These are phyloP conservation scores for Heteromurus nitidus DNA, from an alignment of 2,888 invertebrate species.

Conservation along the genomic window DNA sequence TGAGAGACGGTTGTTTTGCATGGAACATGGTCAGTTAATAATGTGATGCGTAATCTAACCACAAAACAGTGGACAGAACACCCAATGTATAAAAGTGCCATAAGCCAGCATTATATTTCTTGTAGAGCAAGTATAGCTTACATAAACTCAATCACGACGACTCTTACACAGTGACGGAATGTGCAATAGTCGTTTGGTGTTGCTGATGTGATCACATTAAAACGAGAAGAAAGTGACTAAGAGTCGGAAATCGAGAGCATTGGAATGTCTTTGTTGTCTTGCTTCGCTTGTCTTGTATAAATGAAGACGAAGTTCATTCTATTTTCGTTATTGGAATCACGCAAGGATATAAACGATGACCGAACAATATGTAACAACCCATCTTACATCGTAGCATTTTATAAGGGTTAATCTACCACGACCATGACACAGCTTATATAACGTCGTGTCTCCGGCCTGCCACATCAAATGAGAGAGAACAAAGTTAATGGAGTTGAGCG, in stretches of 20 bases:
- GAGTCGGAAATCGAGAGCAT: not conserved
- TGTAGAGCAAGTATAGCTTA: not conserved
- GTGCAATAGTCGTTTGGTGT: too few relatives aligned
- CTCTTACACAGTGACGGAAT: not conserved
- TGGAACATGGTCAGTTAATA: conserved; percentile 44
- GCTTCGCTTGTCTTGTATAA: too few relatives aligned
- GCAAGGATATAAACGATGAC: too few relatives aligned
- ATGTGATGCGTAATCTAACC: conserved; percentile 26
- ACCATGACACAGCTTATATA: not conserved
- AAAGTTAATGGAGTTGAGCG: too few relatives aligned
- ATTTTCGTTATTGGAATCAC: too few relatives aligned
- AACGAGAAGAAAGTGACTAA: not conserved
- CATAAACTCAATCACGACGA: conserved; percentile 34
- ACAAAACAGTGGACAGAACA: too few relatives aligned
- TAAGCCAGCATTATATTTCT: not conserved
- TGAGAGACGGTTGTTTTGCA: conserved; percentile 41
- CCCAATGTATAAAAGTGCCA: not conserved
- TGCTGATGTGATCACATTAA: not conserved
- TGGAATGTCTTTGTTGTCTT: too few relatives aligned
- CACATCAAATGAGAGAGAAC: not conserved
- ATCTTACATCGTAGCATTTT: not conserved
- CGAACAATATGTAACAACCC: too few relatives aligned
- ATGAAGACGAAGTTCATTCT: not conserved
- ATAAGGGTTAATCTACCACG: not conserved
- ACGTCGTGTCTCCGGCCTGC: too few relatives aligned